phyloP scores from a whole-genome alignment of 2,888 invertebrate species.

The Petrolisthes manimaculis region DNA sequence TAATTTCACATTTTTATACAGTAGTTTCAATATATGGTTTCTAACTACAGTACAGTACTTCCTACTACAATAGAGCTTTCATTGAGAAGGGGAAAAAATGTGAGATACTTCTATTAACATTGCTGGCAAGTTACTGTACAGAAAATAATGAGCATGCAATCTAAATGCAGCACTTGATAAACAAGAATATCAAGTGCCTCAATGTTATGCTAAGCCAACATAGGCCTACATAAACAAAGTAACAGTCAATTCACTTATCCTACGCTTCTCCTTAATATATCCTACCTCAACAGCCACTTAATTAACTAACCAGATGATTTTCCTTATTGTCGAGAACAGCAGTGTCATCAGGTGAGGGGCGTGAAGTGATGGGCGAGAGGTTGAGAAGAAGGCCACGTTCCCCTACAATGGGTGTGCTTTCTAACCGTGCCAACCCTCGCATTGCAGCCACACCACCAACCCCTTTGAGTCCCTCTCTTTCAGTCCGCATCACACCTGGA shows the following conservation, averaged over 20 bases:
- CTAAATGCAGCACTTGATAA: no score
- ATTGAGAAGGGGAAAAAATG: no score
- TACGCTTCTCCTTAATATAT: not conserved
- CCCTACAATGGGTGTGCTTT: slow-evolving; percentile 61
- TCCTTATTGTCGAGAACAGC: slow-evolving; percentile 59
- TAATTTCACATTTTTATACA: no score
- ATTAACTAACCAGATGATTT: slow-evolving; percentile 43
- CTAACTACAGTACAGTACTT: no score
- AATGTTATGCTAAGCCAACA: no score
- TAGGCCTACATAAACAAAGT: no score
- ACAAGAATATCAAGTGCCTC: no score
- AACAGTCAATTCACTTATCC: not conserved
- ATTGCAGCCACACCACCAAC: not conserved
- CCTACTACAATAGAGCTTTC: no score
- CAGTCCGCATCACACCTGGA: not conserved
- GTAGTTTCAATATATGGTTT: no score
- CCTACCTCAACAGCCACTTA: not conserved
- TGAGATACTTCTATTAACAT: no score
- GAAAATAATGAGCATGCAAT: no score
- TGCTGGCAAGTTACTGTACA: no score
- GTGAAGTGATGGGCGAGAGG: slow-evolving; percentile 55
- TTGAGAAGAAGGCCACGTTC: slow-evolving; percentile 56
- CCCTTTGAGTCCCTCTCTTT: not conserved
- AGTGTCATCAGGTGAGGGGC: slow-evolving; percentile 45
- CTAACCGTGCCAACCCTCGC: slow-evolving; percentile 45